Conservation (phyloP, 2,797 vertebrate species). For the Halcyon chelicuti region DNA sequence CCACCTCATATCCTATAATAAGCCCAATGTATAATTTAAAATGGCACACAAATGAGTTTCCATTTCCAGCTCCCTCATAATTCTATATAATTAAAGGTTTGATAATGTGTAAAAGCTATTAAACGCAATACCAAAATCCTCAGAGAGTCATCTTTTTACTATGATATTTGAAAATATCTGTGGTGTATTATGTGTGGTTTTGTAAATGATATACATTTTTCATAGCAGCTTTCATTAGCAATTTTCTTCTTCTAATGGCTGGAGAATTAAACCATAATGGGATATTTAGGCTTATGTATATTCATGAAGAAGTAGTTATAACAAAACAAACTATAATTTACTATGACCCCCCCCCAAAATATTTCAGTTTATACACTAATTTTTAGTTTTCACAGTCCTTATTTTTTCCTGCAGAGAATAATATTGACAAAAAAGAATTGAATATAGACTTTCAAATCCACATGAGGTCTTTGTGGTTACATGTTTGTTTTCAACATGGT, state of each 20-base stretch:
- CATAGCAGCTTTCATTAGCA: conserved; percentile 71
- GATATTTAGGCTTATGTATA: conserved; percentile 74
- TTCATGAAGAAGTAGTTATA: conserved; percentile 67
- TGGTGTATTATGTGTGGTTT: conserved; percentile 37
- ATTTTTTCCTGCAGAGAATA: not conserved
- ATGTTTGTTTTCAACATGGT: not conserved
- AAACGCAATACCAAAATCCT: conserved; percentile 52
- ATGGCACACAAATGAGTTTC: conserved; percentile 34
- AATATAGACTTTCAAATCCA: not conserved
- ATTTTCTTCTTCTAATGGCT: conserved; percentile 75
- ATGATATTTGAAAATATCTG: conserved; percentile 46
- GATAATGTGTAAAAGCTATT: conserved; percentile 58
- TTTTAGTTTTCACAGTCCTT: not conserved
- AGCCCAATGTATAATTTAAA: conserved; percentile 7
- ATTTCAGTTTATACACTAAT: conserved; percentile 25
- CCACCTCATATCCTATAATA: not conserved
- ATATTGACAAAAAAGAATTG: not conserved
- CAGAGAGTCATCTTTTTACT: conserved; percentile 43
- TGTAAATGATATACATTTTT: conserved; percentile 66
- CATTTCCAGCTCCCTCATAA: not conserved
- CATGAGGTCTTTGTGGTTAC: not conserved
- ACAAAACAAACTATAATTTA: conserved; percentile 73
- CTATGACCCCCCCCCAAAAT: not conserved
- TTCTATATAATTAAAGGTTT: conserved; percentile 61
- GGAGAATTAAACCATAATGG: conserved; percentile 78